Evolutionary conservation across 2,113 vertebrate species (phyloP), one percentile per base, ranked within the genome.

Genomic region (Xiphophorus couchianus): DNA sequence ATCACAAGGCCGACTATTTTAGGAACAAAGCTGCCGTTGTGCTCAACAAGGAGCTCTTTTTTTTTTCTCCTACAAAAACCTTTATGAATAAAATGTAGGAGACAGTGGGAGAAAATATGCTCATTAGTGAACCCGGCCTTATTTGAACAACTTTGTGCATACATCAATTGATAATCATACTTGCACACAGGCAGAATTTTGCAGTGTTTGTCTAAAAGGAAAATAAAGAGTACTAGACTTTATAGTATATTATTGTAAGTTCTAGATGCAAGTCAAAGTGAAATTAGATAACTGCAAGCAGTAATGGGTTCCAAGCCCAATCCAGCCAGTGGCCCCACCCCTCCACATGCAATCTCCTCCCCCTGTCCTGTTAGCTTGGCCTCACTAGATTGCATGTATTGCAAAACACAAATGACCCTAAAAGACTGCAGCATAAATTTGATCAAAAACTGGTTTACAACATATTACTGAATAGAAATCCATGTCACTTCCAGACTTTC

Each of bases 1-100:
- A 91, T 92, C 84, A 88, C 90, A 85, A 85, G 86, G 82, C 81
- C 8, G 80, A 89, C 91, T 93, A 92, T 93, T 92, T 94, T 88
- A 87, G 80, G 92, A 93, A 93, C 92, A 93, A 94, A 94, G 91
- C 89, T 86, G 74, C 68, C 10, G 48, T 85, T 80, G n/a, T 85
- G 85, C 84, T 74, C 85, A 92, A 92, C 88, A 90, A 87, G 84
- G 73, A 77, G 76, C 86, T 90, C 48, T 72, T 74, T 84, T 90
- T 79, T 86, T 78, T 83, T 84, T 80, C 69, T 72, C 54, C 63
- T 29, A 27, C 82, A 76, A 42, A 37, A 71, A 70, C 76, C 75
- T 81, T 78, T 79, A 73, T 86, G 79, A 79, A 73, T 69, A 3
- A 77, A 66, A 77, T 84, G 74, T 76, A 61, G 62, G 71, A 3